phyloP scores from a whole-genome alignment of 2,113 vertebrate genomes.

The Monarcha castaneiventris region DNA sequence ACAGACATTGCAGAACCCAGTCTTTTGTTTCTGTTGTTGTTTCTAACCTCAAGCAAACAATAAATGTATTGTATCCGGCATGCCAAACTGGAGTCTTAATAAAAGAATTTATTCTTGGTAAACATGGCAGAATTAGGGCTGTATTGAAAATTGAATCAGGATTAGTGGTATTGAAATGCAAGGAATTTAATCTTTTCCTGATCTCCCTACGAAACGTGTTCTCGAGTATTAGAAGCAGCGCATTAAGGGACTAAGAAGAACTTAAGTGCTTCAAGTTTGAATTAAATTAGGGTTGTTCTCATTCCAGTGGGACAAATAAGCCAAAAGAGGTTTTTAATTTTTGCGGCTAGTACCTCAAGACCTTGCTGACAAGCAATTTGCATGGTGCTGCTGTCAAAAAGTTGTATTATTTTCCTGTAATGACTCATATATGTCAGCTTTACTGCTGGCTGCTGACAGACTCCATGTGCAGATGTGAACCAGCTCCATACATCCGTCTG shows the following conservation, averaged over 20 bases:
- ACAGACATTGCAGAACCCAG: background rate
- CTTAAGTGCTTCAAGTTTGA: background rate
- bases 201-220: background rate
- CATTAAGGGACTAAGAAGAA: background rate
- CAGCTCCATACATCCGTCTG: background rate
- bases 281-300: background rate
- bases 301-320: background rate
- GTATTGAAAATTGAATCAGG: background rate
- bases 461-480: background rate
- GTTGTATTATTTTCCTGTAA: background rate
- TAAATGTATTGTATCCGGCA: background rate
- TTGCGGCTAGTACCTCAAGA: background rate
- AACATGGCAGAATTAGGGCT: conserved; percentile 3
- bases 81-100: background rate
- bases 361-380: background rate
- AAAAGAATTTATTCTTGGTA: background rate
- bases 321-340: background rate
- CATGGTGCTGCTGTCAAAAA: background rate
- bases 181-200: conserved; percentile 25
- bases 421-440: background rate
- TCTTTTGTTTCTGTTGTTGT: background rate
- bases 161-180: conserved; percentile 16
- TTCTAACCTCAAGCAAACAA: conserved; percentile 13
- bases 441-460: background rate
- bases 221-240: background rate